phyloP scores from a whole-genome alignment of 2,797 vertebrate species.

The Brachyrhaphis roseni region DNA sequence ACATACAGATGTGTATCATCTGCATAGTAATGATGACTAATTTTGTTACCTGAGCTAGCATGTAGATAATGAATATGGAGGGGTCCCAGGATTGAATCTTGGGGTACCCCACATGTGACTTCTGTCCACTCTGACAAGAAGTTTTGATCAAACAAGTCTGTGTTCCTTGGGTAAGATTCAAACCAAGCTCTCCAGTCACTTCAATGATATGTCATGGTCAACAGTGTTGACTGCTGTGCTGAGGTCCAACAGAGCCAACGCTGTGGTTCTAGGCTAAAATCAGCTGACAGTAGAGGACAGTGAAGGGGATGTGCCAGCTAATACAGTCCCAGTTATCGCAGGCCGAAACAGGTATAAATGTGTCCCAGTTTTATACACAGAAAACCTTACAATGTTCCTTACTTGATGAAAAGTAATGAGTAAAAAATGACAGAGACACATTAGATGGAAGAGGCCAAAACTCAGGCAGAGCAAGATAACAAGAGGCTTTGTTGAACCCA shows the following conservation, averaged over 20 bases:
- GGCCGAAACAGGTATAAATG: neutral
- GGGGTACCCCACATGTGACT: too few species aligned
- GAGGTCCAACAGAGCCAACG: neutral
- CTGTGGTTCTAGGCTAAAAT: neutral
- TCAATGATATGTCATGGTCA: neutral
- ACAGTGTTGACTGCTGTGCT: neutral
- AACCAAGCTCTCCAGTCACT: neutral
- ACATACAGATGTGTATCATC: neutral
- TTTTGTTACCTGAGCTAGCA: neutral
- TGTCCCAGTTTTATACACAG: neutral
- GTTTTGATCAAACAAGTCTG: too few species aligned
- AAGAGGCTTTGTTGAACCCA: conserved; percentile 41
- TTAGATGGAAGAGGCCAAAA: neutral
- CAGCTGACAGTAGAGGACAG: neutral
- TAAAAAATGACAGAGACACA: neutral
- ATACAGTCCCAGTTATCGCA: neutral
- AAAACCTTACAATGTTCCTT: neutral
- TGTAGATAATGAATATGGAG: neutral
- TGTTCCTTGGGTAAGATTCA: neutral
- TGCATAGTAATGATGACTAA: neutral
- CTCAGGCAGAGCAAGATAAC: conserved; percentile 26
- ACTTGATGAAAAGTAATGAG: neutral
- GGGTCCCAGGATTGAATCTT: too few species aligned
- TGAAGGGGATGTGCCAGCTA: neutral
- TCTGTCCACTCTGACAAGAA: too few species aligned